Evolutionary conservation across 2,888 invertebrate genomes (phyloP), one percentile per base, ranked within the genome.

Genomic region (Amiota mariae): DNA sequence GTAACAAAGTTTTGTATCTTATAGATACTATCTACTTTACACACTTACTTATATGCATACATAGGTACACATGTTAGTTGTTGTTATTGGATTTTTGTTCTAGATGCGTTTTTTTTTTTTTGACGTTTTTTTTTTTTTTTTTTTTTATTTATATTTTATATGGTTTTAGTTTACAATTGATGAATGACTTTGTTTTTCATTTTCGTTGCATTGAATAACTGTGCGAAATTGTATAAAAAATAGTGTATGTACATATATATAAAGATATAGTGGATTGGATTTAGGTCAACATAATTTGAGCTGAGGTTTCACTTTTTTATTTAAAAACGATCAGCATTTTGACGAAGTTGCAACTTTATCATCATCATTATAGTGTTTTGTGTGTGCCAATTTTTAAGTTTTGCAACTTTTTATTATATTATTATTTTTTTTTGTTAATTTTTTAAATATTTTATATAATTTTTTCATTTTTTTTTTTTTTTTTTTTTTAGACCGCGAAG

Each of bases 401-500:
- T 66, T 68, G 57, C 24, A 46, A 15, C n/a, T n/a, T n/a, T n/a
- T n/a, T n/a, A 8, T n/a, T 64, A 63, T 73, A 71, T 49, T 77
- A 71, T 76, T 68, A 70, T 80, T 12, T 18, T 49, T 63, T 49
- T 15, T 24, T 71, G 47, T 8, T 67, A 59, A 68, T 36, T 68
- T 4, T 36, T 9, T 49, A 36, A 56, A 72, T 59, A 49, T 49
- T 74, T 70, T 72, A 20, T 51, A 51, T 57, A 51, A 36, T 36
- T 56, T 48, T 24, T 18, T 18, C 24, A 47, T 59, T 70, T 46
- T 0, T 47, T 36, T 70, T 47, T 12, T 71, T 18, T n/a, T 78
- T 78, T 77, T 76, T 79, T 86, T 94, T 77, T 3, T 91, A 99
- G 99, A 99, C 92, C 95, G 99, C 75, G 99, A 99, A 92, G 99